Percentiles rank a stretch among this genome's conserved stretches.
These are phyloP conservation scores for Laticauda colubrina DNA, from an alignment of 2,113 vertebrate genomes.

Conservation along the genomic window DNA sequence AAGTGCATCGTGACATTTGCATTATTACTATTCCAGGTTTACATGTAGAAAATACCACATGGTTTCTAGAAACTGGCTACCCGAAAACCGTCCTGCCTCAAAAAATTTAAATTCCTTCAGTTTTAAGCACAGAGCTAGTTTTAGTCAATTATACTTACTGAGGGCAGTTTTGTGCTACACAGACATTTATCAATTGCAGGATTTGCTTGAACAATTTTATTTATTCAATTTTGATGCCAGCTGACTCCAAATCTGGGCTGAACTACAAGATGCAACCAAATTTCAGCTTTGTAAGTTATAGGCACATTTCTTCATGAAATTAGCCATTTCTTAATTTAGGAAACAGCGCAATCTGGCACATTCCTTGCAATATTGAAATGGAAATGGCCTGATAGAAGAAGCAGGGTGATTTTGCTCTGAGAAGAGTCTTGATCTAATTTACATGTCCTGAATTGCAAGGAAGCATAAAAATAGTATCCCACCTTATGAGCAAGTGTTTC, in stretches of 20 bases:
- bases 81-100: neutral
- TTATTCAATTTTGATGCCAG: neutral
- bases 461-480: neutral
- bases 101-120: neutral
- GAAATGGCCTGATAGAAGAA: neutral
- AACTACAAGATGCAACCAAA: neutral
- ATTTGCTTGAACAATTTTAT: neutral
- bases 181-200: neutral
- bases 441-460: neutral
- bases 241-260: neutral
- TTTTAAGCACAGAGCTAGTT: neutral
- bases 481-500: neutral
- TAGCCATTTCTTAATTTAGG: neutral
- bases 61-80: neutral
- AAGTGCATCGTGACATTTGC: fast-evolving
- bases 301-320: neutral
- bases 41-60: neutral
- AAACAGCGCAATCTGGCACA: neutral
- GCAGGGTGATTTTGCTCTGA: neutral
- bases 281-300: neutral
- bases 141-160: neutral
- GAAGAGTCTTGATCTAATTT: neutral
- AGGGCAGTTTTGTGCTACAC: neutral
- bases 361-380: neutral
- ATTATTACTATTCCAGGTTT: neutral